Base-by-base conservation (phyloP, 2,113 vertebrate genomes). In the Amazona guildingii region DNA sequence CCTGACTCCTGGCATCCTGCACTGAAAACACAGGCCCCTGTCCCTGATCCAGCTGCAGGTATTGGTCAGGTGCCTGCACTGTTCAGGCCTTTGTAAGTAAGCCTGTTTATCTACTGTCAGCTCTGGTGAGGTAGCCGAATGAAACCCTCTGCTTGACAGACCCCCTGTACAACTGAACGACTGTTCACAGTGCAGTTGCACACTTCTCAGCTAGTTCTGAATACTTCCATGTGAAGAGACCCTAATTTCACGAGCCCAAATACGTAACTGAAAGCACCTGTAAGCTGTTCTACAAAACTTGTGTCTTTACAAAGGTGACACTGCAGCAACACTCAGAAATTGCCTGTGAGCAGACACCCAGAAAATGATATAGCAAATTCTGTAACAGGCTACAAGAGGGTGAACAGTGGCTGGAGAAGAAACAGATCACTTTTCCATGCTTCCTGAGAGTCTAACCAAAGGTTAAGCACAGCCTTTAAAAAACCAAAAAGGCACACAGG, bases 311-410 rank as follows among this genome's bases (percentile, higher is more conserved):
- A 55, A 61, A 67, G 57, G 20, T 4, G 13, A 35, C 9, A 9
- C 19, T 54, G 23, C 2, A 16, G 74, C 78, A 87, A 67, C 51
- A 57, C 11, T 64, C 15, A 39, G 20, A 51, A 55, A 37, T 31
- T 61, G 44, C 28, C 62, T 25, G 27, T 41, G 73, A 67, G 46
- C 24, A 4, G 57, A 55, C 33, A 68, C 35, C 5, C 35, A 29
- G 48, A 62, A 84, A 85, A 72, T 13, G 3, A 24, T 23, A 41
- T 0, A 35, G 16, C 0, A 0, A 44, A 49, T 31, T 49, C 41
- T 73, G 1, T 18, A 72, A 39, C 4, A 46, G 33, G 52, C 77
- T 48, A 81, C 64, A 81, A 55, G 11, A 17, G 39, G 41, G 11
- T 8, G 20, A 76, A 49, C 3, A 2, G 14, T 18, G 35, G 33